A percentile compares a stretch with the other conserved stretches of the same genome.
phyloP scores from a whole-genome alignment of 2,888 invertebrate genomes.

The Leptogaster cylindrica region DNA sequence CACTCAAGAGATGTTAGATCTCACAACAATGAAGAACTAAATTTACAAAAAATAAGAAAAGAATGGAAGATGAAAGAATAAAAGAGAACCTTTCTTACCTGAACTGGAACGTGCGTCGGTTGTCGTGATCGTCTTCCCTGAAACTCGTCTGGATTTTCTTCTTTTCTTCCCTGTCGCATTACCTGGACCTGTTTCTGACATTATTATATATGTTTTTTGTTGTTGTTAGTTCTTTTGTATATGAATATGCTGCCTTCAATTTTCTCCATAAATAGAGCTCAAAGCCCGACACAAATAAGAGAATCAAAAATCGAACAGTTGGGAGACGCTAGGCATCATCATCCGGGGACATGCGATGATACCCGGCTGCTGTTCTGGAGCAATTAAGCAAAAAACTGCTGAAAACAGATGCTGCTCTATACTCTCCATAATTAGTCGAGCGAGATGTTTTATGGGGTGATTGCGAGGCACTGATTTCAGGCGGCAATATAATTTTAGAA shows the following conservation, averaged over 20 bases:
- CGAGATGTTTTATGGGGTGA: slow-evolving; percentile 24
- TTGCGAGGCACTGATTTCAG: slow-evolving; percentile 19
- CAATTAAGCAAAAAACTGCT: not conserved
- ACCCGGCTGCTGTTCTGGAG: not conserved
- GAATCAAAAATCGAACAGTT: slow-evolving; percentile 19
- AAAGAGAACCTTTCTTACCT: not conserved
- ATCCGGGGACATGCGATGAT: not conserved
- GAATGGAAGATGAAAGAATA: too few relatives aligned
- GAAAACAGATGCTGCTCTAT: slow-evolving; percentile 10
- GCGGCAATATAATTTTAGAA: not conserved
- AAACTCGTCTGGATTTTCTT: not conserved
- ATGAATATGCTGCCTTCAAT: not conserved
- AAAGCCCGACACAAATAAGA: slow-evolving; percentile 6
- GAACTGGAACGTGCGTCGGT: slow-evolving; percentile 16
- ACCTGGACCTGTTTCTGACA: slow-evolving; percentile 7
- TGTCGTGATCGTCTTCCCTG: slow-evolving; percentile 3
- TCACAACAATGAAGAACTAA: not conserved
- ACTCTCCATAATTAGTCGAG: slow-evolving; percentile 4
- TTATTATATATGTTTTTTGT: not conserved
- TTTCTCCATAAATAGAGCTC: slow-evolving; percentile 9
- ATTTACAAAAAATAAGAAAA: too few relatives aligned
- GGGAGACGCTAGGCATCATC: too few relatives aligned
- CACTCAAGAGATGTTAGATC: slow-evolving; percentile 9
- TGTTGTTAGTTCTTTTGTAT: too few relatives aligned
- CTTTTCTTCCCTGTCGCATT: slow-evolving; percentile 5